A percentile compares a stretch with the other conserved stretches of the same genome.
Conservation (phyloP, 2,888 invertebrate genomes). For the Pandemis cinnamomeana region DNA sequence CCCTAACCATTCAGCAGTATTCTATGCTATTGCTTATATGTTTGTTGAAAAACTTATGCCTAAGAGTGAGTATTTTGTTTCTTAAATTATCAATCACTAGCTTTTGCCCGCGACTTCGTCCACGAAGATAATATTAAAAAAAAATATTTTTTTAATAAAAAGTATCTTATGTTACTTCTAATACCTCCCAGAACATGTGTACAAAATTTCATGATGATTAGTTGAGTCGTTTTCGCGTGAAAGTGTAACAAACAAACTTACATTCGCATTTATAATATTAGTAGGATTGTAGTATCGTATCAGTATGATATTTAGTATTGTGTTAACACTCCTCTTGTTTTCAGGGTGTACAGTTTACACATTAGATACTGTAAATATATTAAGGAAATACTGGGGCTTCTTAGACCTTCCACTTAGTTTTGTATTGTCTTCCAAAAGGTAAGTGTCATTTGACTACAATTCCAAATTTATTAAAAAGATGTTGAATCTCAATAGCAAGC, state of each 20-base stretch:
- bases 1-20: constrained; percentile 94
- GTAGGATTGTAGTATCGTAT: background rate
- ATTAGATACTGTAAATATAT: constrained; percentile 92
- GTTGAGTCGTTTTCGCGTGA: no score
- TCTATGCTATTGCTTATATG: constrained; percentile 91
- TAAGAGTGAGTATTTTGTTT: constrained; percentile 84
- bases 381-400: constrained; percentile 93
- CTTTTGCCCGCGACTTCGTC: no score
- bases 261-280: no score
- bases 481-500: background rate
- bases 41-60: constrained; percentile 90
- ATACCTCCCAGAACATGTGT: no score
- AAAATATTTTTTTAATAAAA: no score
- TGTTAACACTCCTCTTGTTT: constrained; percentile 51
- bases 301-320: no score
- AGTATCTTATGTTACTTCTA: no score
- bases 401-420: constrained; percentile 93
- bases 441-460: constrained; percentile 53
- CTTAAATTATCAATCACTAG: no score
- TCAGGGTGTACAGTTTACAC: constrained; percentile 93
- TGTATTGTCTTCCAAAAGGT: constrained; percentile 91
- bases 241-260: no score
- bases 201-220: no score
- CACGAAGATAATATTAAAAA: no score
- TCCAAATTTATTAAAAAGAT: background rate